A percentile compares a stretch with the other conserved stretches of the same genome.
phyloP scores from a whole-genome alignment of 2,113 vertebrate genomes.

The Microcebus murinus region DNA sequence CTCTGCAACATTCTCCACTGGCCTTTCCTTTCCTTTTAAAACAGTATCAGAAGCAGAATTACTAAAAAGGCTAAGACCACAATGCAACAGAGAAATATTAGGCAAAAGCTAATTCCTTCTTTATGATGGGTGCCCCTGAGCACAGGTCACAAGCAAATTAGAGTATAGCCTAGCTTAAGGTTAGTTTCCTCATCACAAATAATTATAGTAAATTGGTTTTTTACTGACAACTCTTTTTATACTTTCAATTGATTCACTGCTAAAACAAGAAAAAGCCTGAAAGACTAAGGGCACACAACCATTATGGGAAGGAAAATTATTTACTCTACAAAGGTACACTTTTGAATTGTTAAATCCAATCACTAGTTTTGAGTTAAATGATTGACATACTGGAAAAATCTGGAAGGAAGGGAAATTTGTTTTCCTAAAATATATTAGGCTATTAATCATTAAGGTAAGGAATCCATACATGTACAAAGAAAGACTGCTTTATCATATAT shows the following conservation, averaged over 20 bases:
- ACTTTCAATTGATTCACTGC: neutral
- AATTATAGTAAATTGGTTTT: neutral
- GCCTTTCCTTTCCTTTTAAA: slow-evolving; percentile 42
- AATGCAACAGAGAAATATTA: neutral
- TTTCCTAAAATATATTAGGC: neutral
- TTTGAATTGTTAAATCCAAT: slow-evolving; percentile 6
- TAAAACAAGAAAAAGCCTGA: neutral
- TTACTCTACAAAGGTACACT: neutral
- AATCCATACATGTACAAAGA: neutral
- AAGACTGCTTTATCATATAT: neutral
- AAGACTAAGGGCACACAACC: neutral
- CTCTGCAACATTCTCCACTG: neutral
- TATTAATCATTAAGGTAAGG: neutral
- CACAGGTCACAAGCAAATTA: neutral
- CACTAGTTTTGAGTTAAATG: neutral
- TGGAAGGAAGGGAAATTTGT: neutral
- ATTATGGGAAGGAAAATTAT: neutral
- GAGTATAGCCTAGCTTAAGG: neutral
- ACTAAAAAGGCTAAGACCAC: neutral
- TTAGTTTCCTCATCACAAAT: slow-evolving; percentile 45
- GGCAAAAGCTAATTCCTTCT: slow-evolving; percentile 17
- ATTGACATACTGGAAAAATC: slow-evolving; percentile 10
- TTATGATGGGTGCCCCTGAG: neutral
- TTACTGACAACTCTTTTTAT: neutral
- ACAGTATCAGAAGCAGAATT: neutral